Percentiles rank a stretch among this genome's conserved stretches.
phyloP scores from a whole-genome alignment of 1,140 invertebrate species.

The Oncopodura yosiiana region DNA sequence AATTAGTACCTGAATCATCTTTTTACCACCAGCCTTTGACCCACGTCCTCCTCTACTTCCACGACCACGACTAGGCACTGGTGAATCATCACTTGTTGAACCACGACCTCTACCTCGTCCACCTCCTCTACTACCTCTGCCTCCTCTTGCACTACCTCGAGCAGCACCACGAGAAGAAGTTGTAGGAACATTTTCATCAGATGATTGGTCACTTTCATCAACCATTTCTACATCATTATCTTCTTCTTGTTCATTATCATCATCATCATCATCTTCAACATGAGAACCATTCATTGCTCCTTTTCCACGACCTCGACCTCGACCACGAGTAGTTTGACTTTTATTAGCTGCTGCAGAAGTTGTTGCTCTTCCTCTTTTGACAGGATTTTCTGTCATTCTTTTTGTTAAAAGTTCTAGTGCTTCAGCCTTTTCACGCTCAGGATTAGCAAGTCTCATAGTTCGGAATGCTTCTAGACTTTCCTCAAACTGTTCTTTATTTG shows the following conservation, averaged over 20 bases:
- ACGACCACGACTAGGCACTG: conserved; percentile 10
- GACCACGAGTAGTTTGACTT: background rate
- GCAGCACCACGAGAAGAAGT: background rate
- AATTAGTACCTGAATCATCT: too few relatives aligned
- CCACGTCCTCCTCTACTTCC: conserved; percentile 34
- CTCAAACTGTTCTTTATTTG: conserved; percentile 39
- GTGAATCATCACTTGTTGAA: conserved; percentile 5
- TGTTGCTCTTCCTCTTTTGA: conserved; percentile 1
- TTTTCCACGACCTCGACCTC: background rate
- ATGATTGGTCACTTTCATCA: background rate
- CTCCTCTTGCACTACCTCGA: conserved; percentile 26
- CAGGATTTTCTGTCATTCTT: background rate
- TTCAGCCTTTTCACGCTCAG: conserved; percentile 35
- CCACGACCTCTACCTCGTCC: conserved; percentile 32
- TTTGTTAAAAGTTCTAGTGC: background rate
- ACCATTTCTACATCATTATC: conserved; percentile 6
- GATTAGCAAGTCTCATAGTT: conserved; percentile 25
- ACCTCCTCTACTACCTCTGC: conserved; percentile 22
- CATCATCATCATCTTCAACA: conserved; percentile 10
- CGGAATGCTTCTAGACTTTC: conserved; percentile 39
- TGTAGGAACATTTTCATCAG: background rate
- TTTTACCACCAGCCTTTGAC: too few relatives aligned
- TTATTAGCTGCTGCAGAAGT: background rate
- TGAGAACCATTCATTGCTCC: background rate
- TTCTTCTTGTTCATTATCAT: background rate